phyloP scores from a whole-genome alignment of 2,113 vertebrate species.

The Chionodraco myersi region DNA sequence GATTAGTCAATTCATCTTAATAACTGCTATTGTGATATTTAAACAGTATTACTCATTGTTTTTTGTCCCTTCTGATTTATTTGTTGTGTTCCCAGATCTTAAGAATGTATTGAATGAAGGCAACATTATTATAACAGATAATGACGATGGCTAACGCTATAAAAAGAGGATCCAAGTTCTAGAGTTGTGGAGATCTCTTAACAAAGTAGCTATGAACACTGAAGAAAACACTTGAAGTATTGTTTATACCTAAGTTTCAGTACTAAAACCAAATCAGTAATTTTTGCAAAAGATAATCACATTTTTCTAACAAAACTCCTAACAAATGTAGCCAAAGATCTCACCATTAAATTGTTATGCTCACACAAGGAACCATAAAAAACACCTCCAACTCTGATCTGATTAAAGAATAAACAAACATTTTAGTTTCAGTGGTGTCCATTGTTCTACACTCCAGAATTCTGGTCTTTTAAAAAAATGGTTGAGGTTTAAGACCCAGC shows the following conservation, averaged over 20 bases:
- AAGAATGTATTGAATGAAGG: too few species aligned
- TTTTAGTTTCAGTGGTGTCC: neutral
- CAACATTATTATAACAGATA: too few species aligned
- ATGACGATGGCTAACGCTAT: too few species aligned
- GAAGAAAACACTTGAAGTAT: too few species aligned
- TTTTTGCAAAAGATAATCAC: too few species aligned
- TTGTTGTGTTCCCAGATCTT: neutral
- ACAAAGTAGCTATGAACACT: neutral
- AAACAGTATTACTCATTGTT: neutral
- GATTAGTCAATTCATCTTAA: too few species aligned
- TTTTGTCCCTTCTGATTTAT: neutral
- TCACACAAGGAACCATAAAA: neutral
- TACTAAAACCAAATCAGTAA: neutral
- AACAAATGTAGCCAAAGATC: neutral
- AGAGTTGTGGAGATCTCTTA: neutral
- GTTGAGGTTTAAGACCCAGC: neutral
- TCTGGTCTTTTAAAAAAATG: neutral
- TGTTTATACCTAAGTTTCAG: neutral
- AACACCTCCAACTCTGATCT: neutral
- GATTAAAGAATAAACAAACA: neutral
- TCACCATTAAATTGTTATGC: neutral
- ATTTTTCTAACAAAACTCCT: neutral
- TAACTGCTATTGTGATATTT: neutral
- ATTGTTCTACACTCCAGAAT: neutral
- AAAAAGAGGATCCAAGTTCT: neutral